phyloP scores from a whole-genome alignment of 2,113 vertebrate species.

The Petrocephalus microphthalmus region DNA sequence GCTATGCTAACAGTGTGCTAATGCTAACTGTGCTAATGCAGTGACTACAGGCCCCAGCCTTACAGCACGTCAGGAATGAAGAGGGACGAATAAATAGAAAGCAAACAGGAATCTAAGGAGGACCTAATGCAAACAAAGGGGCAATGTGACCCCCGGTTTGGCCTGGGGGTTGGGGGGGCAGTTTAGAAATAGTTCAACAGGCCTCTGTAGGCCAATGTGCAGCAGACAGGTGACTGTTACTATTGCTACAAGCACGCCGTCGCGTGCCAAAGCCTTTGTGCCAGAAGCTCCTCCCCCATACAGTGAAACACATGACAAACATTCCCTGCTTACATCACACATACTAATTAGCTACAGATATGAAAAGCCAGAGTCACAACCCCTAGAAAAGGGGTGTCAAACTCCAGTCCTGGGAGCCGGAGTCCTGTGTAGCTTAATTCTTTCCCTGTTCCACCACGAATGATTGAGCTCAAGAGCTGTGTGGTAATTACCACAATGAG shows the following conservation, averaged over 20 bases:
- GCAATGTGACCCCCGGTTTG: background rate
- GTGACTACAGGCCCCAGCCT: slow-evolving; percentile 16
- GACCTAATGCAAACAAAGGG: background rate
- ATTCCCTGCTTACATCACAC: background rate
- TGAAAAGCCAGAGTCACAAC: background rate
- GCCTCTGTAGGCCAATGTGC: background rate
- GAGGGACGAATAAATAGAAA: background rate
- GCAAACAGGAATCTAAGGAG: background rate
- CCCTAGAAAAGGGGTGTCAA: too few species aligned
- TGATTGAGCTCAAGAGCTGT: too few species aligned
- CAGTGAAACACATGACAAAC: background rate
- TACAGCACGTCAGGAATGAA: slow-evolving; percentile 18
- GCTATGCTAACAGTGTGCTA: slow-evolving; percentile 15
- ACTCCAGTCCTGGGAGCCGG: too few species aligned
- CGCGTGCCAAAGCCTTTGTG: background rate
- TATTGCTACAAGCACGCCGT: background rate
- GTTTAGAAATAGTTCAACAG: background rate
- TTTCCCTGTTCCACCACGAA: too few species aligned
- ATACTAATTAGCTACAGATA: background rate
- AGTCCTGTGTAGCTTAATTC: too few species aligned
- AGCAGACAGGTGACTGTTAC: background rate
- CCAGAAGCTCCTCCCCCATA: too few species aligned
- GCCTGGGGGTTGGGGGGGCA: background rate
- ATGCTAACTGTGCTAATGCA: slow-evolving; percentile 17
- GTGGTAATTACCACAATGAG: too few species aligned